Percentiles rank a stretch among this genome's conserved stretches.
Evolutionary conservation across 1,140 invertebrate species (phyloP).

Genomic region (Globodera ellingtonae): DNA sequence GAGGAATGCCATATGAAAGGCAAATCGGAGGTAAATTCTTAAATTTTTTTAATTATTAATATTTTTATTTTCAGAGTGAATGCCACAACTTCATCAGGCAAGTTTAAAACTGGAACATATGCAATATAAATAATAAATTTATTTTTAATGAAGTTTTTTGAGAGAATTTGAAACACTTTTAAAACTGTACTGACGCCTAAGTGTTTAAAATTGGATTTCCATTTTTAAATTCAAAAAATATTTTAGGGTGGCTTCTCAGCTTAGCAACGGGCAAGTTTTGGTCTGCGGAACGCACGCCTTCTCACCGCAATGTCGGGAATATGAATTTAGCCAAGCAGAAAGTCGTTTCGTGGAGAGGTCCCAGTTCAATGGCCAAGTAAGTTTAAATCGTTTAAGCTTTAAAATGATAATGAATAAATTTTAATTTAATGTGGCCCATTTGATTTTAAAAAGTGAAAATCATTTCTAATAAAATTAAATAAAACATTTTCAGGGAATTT

Average conservation of each 20-base stretch:
- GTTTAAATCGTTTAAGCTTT: too few relatives aligned
- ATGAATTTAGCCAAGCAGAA: constrained; percentile 65
- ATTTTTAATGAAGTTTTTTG: too few relatives aligned
- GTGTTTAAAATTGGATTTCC: too few relatives aligned
- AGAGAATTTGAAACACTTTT: too few relatives aligned
- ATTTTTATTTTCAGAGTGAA: constrained; percentile 71
- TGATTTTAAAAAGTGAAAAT: constrained; percentile 28
- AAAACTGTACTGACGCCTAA: too few relatives aligned
- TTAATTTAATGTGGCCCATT: constrained; percentile 4
- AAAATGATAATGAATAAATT: not conserved
- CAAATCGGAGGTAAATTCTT: constrained; percentile 72
- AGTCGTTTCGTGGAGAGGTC: constrained; percentile 35
- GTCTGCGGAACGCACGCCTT: constrained; percentile 93
- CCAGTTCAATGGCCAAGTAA: constrained; percentile 47
- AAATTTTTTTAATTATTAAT: constrained; percentile 30
- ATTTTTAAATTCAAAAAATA: too few relatives aligned
- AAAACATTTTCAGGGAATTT: constrained; percentile 48
- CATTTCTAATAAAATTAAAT: not conserved
- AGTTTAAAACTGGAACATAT: not conserved
- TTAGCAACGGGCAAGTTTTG: constrained; percentile 75
- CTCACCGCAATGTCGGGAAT: constrained; percentile 84
- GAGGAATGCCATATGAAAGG: constrained; percentile 85
- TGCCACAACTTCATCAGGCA: constrained; percentile 82
- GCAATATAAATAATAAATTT: too few relatives aligned
- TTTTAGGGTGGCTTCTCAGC: constrained; percentile 77